Base-by-base conservation (phyloP, 2,797 vertebrate genomes). In the Staurois parvus region DNA sequence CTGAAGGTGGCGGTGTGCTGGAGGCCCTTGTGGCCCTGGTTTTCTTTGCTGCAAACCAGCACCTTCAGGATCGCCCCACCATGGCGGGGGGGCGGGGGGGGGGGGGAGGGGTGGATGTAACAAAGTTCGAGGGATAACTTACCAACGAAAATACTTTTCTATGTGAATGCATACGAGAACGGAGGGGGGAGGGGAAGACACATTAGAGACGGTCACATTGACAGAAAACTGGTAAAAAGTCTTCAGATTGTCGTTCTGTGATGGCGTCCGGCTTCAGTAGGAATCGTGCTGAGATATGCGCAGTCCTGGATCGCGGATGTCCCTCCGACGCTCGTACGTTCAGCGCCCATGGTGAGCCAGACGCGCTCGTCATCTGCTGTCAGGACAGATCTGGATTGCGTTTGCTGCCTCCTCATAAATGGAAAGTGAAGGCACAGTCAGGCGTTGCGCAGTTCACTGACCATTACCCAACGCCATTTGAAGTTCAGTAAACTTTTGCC, bases 401-500 rank as follows among this genome's bases (percentile, higher is more conserved):
- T 89, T 92, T 90, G 89, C 89, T 85, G 88, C 89, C 88, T 89
- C 91, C 94, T 83, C 87, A 90, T 91, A 94, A 94, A 94, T 94
- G 92, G 88, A 91, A 89, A 91, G 91, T 95, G 94, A 95, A 93
- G 91, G 92, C 91, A 91, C 86, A 64, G 75, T 89, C 92, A 91
- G 93, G 93, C 92, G 79, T 91, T 92, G 90, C 90, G 92, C 91
- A 92, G 93, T 93, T 92, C 93, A 87, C 91, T 94, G 94, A 95
- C 94, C 93, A 92, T 94, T 93, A 94, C 91, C 90, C 91, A 93
- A 94, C 91, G 91, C 91, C 91, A 86, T 93, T 92, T 94, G 94
- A 95, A 94, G 93, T 94, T 95, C 93, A 94, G 90, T 94, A 93
- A 92, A 93, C 90, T 94, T 94, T 90, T 92, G 91, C 89, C 91